These are phyloP conservation scores for Dendroctonus ponderosae DNA, from an alignment of 1,140 invertebrate genomes.

Conservation along the genomic window DNA sequence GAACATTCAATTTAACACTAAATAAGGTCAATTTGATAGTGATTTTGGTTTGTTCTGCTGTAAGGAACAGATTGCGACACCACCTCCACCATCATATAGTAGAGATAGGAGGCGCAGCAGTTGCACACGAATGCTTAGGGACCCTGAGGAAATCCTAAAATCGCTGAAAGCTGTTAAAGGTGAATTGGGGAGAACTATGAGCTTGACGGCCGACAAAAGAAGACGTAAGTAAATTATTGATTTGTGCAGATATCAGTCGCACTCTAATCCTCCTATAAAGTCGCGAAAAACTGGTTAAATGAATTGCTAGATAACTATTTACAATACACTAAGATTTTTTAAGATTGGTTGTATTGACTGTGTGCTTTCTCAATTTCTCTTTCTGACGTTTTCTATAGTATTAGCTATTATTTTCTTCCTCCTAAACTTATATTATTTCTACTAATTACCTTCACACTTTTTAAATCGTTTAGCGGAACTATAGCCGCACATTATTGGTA, in stretches of 20 bases:
- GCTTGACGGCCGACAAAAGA: slow-evolving; percentile 62
- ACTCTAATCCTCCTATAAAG: too few species aligned
- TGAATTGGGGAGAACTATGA: slow-evolving; percentile 76
- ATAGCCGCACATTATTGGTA: slow-evolving; percentile 40
- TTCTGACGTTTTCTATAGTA: too few species aligned
- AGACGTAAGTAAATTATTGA: slow-evolving; percentile 60
- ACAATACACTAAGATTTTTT: too few species aligned
- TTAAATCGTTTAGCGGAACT: slow-evolving; percentile 41
- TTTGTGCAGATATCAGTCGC: slow-evolving; percentile 1
- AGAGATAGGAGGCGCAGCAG: slow-evolving; percentile 74
- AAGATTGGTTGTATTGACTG: too few species aligned
- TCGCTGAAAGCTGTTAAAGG: slow-evolving; percentile 76
- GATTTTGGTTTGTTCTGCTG: background rate
- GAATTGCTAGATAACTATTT: too few species aligned
- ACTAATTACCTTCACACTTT: slow-evolving; percentile 39
- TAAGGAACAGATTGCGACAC: slow-evolving; percentile 41
- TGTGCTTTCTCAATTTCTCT: too few species aligned
- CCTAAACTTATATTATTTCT: background rate
- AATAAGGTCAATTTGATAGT: too few species aligned
- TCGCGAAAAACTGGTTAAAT: too few species aligned
- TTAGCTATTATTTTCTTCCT: slow-evolving; percentile 9
- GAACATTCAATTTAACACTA: too few species aligned
- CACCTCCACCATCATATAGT: slow-evolving; percentile 59
- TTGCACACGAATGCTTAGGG: slow-evolving; percentile 66
- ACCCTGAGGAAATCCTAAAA: slow-evolving; percentile 78